Evolutionary conservation across 2,797 vertebrate species (phyloP).

Genomic region (Iguana delicatissima): DNA sequence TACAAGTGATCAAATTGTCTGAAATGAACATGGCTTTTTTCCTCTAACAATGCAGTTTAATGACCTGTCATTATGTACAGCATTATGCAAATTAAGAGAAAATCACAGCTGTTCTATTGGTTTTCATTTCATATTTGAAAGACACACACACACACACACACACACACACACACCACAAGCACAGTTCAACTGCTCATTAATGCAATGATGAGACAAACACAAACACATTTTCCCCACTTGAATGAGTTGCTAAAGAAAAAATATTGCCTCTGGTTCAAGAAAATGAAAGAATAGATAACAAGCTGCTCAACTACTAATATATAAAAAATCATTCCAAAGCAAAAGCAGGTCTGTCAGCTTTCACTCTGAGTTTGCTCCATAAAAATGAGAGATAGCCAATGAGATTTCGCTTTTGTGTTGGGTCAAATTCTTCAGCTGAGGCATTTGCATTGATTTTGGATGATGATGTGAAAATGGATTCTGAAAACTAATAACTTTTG

Average conservation of each 20-base stretch:
- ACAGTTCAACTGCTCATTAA: conserved; percentile 29
- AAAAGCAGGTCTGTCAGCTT: not conserved
- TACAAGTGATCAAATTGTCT: conserved; percentile 60
- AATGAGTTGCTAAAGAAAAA: conserved; percentile 11
- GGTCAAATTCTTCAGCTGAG: not conserved
- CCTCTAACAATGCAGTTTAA: conserved; percentile 69
- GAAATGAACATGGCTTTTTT: conserved; percentile 59
- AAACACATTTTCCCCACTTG: not conserved
- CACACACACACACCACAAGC: not conserved
- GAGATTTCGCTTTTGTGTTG: not conserved
- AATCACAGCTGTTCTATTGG: conserved; percentile 55
- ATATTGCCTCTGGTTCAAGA: not conserved
- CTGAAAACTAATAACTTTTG: not conserved
- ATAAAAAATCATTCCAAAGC: not conserved
- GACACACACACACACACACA: not conserved
- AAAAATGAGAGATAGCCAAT: not conserved
- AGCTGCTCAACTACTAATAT: not conserved
- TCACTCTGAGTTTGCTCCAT: not conserved
- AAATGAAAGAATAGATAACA: not conserved
- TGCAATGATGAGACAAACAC: conserved; percentile 40
- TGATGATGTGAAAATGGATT: not conserved
- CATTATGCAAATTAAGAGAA: conserved; percentile 48
- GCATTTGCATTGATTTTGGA: not conserved
- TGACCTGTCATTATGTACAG: conserved; percentile 62
- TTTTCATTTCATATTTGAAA: conserved; percentile 55